Evolutionary conservation across 2,113 vertebrate species (phyloP).

Genomic region (Todiramphus chloris): DNA sequence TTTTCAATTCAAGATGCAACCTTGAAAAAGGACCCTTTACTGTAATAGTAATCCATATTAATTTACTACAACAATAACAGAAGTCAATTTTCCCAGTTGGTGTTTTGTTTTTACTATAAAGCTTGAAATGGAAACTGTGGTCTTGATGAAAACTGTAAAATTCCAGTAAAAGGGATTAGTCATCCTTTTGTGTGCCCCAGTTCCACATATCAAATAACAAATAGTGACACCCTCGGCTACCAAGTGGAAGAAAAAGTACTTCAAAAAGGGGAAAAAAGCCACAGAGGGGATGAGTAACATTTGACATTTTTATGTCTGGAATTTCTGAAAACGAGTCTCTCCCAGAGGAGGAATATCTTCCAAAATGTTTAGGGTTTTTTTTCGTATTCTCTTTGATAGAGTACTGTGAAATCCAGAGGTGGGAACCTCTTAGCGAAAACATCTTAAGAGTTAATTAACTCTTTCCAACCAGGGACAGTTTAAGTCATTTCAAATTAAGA

Average conservation of each 20-base stretch:
- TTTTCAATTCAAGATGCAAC: constrained; percentile 16
- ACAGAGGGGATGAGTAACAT: constrained; percentile 68
- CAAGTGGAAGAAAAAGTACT: constrained; percentile 72
- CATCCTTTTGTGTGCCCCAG: constrained; percentile 70
- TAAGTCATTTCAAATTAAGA: constrained; percentile 19
- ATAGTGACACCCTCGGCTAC: constrained; percentile 70
- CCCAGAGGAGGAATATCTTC: constrained; percentile 66
- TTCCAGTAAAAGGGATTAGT: constrained; percentile 81
- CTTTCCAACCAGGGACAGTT: constrained; percentile 11
- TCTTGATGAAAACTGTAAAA: constrained; percentile 74
- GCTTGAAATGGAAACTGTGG: constrained; percentile 71
- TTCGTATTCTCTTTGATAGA: constrained; percentile 66
- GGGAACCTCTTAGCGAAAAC: constrained; percentile 37
- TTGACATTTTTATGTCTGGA: constrained; percentile 76
- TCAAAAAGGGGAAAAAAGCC: constrained; percentile 43
- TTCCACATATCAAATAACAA: constrained; percentile 74
- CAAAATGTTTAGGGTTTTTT: constrained; percentile 59
- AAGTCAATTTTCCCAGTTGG: constrained; percentile 37
- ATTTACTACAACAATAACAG: constrained; percentile 45
- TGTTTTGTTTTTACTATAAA: constrained; percentile 68
- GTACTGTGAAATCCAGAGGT: constrained; percentile 9
- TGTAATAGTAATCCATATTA: constrained; percentile 15
- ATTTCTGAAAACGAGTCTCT: constrained; percentile 64
- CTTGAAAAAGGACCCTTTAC: neutral
- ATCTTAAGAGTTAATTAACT: constrained; percentile 60